Conservation (phyloP, 2,888 invertebrate species). For the Ariolimax columbianus region DNA sequence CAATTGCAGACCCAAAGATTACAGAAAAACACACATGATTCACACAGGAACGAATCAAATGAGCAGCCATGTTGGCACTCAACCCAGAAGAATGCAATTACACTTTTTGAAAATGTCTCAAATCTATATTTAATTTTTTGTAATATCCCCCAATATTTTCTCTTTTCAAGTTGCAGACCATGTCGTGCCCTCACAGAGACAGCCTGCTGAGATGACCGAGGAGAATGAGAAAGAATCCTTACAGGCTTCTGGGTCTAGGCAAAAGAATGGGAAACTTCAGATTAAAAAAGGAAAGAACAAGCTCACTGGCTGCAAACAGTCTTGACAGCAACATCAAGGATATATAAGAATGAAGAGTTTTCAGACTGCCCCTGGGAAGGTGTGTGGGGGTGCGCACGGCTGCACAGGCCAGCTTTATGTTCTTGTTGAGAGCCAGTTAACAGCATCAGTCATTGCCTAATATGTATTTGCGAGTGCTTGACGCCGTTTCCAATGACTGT, state of each 20-base stretch:
- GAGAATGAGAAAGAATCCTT: conserved; percentile 32
- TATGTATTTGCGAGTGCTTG: not conserved
- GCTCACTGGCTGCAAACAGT: conserved; percentile 65
- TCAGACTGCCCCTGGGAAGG: not conserved
- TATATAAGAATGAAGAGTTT: not conserved
- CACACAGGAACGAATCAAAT: too few species aligned
- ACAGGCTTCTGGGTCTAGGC: conserved; percentile 20
- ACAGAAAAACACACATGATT: too few species aligned
- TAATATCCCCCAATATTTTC: too few species aligned
- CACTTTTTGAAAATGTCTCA: too few species aligned
- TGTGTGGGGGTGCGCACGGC: not conserved
- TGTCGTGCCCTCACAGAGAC: conserved; percentile 41
- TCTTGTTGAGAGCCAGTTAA: not conserved
- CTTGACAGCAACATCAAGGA: conserved; percentile 59
- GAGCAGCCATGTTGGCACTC: too few species aligned
- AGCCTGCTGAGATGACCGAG: not conserved
- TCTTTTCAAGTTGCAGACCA: conserved; percentile 36
- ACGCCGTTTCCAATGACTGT: not conserved
- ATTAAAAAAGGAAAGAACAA: conserved; percentile 42
- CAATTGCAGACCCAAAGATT: too few species aligned
- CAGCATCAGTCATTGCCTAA: not conserved
- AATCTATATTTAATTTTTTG: too few species aligned
- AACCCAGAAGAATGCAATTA: too few species aligned
- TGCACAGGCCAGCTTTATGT: not conserved
- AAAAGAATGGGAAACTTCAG: conserved; percentile 27